phyloP scores from a whole-genome alignment of 2,888 invertebrate species.

The Cecidostiba fungosa region DNA sequence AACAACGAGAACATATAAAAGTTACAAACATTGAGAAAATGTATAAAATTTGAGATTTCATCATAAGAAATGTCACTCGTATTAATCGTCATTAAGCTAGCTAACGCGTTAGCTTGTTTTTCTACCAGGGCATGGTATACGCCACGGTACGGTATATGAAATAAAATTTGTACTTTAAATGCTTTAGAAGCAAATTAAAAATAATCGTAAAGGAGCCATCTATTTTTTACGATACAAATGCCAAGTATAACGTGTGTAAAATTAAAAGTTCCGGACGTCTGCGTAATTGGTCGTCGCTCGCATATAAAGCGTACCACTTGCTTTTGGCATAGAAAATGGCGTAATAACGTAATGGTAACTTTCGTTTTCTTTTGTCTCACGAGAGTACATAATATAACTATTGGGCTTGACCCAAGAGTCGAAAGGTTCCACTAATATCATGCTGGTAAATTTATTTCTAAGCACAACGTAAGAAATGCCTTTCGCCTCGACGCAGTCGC shows the following conservation, averaged over 20 bases:
- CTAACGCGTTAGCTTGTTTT: no score
- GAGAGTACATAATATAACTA: not conserved
- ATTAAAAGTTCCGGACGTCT: not conserved
- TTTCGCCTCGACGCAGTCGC: not conserved
- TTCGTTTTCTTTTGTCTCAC: not conserved
- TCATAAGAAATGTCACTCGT: no score
- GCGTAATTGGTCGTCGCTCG: not conserved
- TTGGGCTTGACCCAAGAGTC: slow-evolving; percentile 10
- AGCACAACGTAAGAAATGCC: slow-evolving; percentile 6
- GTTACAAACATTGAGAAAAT: slow-evolving; percentile 18
- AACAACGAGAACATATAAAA: slow-evolving; percentile 1
- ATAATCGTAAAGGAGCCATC: not conserved
- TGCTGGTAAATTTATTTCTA: not conserved
- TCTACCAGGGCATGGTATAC: no score
- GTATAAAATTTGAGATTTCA: slow-evolving; percentile 4
- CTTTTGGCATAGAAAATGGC: slow-evolving; percentile 20
- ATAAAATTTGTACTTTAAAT: slow-evolving; percentile 1
- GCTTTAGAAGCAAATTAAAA: not conserved
- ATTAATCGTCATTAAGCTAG: no score
- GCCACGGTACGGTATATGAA: not conserved
- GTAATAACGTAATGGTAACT: slow-evolving; percentile 43
- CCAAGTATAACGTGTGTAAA: not conserved
- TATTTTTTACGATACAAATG: not conserved
- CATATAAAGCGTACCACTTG: not conserved
- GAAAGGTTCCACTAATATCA: not conserved